Percentiles rank a stretch among this genome's conserved stretches.
These are phyloP conservation scores for Strix aluco DNA, from an alignment of 2,113 vertebrate species.

Conservation along the genomic window DNA sequence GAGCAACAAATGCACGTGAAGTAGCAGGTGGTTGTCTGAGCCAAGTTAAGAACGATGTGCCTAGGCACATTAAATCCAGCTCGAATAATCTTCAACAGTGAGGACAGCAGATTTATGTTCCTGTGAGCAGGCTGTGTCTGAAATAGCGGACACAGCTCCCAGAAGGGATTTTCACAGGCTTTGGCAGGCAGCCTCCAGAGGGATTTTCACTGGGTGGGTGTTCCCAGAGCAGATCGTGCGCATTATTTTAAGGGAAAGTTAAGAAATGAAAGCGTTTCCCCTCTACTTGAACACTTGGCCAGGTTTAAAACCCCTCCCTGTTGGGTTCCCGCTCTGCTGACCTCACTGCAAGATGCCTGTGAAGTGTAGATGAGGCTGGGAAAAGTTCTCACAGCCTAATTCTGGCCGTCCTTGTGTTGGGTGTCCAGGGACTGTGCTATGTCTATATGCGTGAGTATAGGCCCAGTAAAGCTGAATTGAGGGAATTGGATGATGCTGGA, in stretches of 20 bases:
- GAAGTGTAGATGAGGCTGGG: background rate
- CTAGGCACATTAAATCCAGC: conserved; percentile 65
- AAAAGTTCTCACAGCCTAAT: background rate
- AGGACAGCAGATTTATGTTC: conserved; percentile 68
- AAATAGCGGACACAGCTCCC: conserved; percentile 54
- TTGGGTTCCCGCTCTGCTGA: rapidly evolving
- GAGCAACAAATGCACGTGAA: conserved; percentile 14
- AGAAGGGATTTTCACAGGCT: conserved; percentile 67
- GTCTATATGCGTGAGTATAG: background rate
- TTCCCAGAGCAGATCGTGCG: conserved; percentile 29
- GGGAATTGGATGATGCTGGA: background rate
- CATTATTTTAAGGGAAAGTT: conserved; percentile 51
- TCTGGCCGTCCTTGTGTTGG: background rate
- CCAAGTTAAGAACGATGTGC: conserved; percentile 57
- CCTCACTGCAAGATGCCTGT: background rate
- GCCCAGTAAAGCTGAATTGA: background rate
- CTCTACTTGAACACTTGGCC: background rate
- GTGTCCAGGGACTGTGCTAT: background rate
- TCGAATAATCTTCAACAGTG: conserved; percentile 46
- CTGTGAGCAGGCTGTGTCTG: conserved; percentile 62
- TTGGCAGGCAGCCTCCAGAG: conserved; percentile 59
- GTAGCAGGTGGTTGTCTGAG: conserved; percentile 42
- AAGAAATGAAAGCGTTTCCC: conserved; percentile 43
- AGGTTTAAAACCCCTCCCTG: background rate
- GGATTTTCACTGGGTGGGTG: conserved; percentile 60